Evolutionary conservation across 2,888 invertebrate genomes (phyloP), one percentile per base, ranked within the genome.

Genomic region (Rambutsinella grinnellia): DNA sequence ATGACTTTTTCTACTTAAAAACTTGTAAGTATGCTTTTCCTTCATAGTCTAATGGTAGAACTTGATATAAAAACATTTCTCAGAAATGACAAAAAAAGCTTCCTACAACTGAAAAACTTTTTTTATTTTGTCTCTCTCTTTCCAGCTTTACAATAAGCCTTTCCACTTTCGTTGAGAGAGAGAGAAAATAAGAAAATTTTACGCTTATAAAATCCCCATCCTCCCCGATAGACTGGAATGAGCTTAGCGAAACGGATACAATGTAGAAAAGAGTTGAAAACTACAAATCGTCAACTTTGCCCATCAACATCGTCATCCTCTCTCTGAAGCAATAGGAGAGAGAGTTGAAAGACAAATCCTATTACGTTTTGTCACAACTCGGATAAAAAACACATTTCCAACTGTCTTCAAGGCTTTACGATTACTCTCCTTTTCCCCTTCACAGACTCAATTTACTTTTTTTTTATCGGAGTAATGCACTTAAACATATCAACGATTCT

Each of bases 331-430:
- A 69, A 63, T 57, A 62, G 68, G 67, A 60, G n/a, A n/a, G 67
- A 24, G 51, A 61, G 76, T 76, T 76, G 76, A 76, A 76, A 76
- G 76, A 76, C 76, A 76, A 76, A 76, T 76, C 76, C 76, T 76
- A 76, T 76, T 76, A 76, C 70, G 76, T 66, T 36, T 76, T 76
- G 76, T 76, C 76, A 76, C 76, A 76, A 76, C 69, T 76, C 76
- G 76, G 70, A 76, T 76, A 61, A 60, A 76, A 66, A 76, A 66
- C 70, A 70, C 76, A 76, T 76, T 70, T 76, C 21, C 65, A 49
- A 62, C 62, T 76, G 63, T 58, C 74, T 76, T 66, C 61, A 66
- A 36, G 44, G 3, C 24, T 56, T n/a, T 69, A 51, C 58, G 57
- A 44, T 26, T 62, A 46, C 53, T 63, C 54, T 63, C 56, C 28